Evolutionary conservation across 2,113 vertebrate genomes (phyloP).

Genomic region (Ceuthmochares aereus): DNA sequence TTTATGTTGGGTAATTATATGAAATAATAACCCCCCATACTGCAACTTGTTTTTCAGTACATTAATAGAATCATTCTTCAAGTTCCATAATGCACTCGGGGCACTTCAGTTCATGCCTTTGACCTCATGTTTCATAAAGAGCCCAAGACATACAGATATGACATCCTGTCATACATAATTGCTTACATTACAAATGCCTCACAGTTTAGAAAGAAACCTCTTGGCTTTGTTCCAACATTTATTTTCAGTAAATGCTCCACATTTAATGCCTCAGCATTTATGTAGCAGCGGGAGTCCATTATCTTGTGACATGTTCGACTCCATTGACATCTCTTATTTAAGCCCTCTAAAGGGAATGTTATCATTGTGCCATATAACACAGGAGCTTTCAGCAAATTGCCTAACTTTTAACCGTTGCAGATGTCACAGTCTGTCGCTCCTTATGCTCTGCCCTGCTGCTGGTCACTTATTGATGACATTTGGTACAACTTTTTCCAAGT

Average conservation of each 20-base stretch:
- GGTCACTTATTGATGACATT: not conserved
- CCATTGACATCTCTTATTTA: conserved; percentile 36
- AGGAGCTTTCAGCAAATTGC: conserved; percentile 3
- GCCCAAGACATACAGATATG: conserved; percentile 12
- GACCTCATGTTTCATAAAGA: conserved; percentile 29
- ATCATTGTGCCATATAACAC: not conserved
- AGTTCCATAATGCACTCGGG: not conserved
- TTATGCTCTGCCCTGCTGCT: not conserved
- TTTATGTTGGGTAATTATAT: not conserved
- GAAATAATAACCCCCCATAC: not conserved
- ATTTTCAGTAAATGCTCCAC: conserved; percentile 18
- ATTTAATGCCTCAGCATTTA: conserved; percentile 41
- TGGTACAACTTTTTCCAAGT: not conserved
- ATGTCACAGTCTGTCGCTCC: not conserved
- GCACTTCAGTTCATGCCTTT: not conserved
- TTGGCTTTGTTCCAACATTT: conserved; percentile 38
- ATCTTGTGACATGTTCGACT: not conserved
- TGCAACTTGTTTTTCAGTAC: not conserved
- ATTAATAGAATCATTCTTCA: not conserved
- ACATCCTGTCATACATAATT: conserved; percentile 59
- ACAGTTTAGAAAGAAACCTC: conserved; percentile 14
- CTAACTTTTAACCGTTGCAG: not conserved
- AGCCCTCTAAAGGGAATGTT: not conserved
- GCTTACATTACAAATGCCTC: conserved; percentile 4
- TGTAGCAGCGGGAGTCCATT: conserved; percentile 24